Evolutionary conservation across 2,113 vertebrate genomes (phyloP), one percentile per base, ranked within the genome.

Genomic region (Helogale parvula): DNA sequence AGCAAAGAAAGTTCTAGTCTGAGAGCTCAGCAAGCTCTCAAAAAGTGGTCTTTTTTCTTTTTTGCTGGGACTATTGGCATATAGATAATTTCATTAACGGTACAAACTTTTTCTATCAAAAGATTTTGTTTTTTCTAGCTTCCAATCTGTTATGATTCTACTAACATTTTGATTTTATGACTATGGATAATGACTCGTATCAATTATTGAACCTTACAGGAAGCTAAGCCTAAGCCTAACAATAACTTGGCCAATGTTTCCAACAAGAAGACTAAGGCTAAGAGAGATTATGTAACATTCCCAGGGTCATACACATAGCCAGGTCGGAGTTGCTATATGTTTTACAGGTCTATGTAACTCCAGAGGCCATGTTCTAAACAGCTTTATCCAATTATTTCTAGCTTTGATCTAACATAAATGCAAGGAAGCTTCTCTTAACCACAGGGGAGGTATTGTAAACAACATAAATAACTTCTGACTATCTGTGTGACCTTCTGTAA

Each of bases 171-270:
- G 31, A 57, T 50, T 68, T 4, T 47, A 31, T 63, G 41, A 54
- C 31, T 13, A 19, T 29, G 33, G 19, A 21, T 89, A 63, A 82
- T 33, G 90, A 68, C 1, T 7, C 16, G 7, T 63, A 57, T 19
- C 77, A 85, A 38, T 69, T 77, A 87, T 25, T 29, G 17, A 90
- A 79, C 57, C 15, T 19, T n/a, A 45, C 72, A 82, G 16, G 21
- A 25, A 38, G 21, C 7, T 76, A 60, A 83, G 47, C 21, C 21
- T 81, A n/a, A 35, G 2, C 17, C 6, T 16, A 77, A 63, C 25
- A 60, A 60, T 71, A 93, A 89, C 2, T 85, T 72, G 80, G 29
- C 77, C 52, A 85, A 8, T 52, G 88, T 97, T 96, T 65, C 81
- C 31, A 74, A 29, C 45, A 88, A 85, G n/a, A 33, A 97, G 35